Percentiles rank a stretch among this genome's conserved stretches.
Conservation (phyloP, 2,888 invertebrate genomes). For the Macropis europaea region DNA sequence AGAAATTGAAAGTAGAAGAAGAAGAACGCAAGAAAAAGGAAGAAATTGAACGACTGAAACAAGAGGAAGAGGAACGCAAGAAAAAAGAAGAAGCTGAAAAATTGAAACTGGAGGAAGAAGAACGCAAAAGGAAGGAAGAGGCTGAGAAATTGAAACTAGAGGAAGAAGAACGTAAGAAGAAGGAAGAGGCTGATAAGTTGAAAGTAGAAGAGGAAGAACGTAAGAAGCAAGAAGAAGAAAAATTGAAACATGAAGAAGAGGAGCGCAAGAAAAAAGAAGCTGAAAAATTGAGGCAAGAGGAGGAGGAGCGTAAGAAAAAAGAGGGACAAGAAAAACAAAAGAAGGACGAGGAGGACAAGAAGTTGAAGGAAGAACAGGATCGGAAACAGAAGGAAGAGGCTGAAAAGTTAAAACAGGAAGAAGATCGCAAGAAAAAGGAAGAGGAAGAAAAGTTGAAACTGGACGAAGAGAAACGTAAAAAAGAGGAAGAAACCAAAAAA, state of each 20-base stretch:
- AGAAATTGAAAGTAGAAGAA: conserved; percentile 42
- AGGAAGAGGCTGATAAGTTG: conserved; percentile 47
- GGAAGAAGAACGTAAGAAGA: conserved; percentile 48
- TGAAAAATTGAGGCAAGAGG: conserved; percentile 40
- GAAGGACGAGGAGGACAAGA: conserved; percentile 32
- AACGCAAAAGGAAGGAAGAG: conserved; percentile 75
- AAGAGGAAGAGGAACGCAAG: conserved; percentile 43
- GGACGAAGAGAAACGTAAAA: conserved; percentile 34
- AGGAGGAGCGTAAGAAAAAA: conserved; percentile 41
- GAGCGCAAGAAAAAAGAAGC: conserved; percentile 44
- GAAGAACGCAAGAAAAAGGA: conserved; percentile 51
- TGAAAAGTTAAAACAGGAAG: conserved; percentile 41
- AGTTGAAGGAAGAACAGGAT: conserved; percentile 35
- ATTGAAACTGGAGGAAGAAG: conserved; percentile 46
- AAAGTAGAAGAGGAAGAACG: conserved; percentile 41
- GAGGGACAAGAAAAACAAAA: conserved; percentile 39
- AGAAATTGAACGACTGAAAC: conserved; percentile 43
- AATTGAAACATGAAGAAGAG: conserved; percentile 33
- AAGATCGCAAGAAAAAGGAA: conserved; percentile 38
- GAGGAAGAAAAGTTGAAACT: conserved; percentile 36
- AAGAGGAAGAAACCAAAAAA: conserved; percentile 51
- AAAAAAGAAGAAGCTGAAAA: conserved; percentile 65
- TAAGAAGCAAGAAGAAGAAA: conserved; percentile 34
- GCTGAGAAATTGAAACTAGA: conserved; percentile 41
- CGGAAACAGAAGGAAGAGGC: conserved; percentile 45